These are phyloP conservation scores for Onychomys torridus DNA, from an alignment of 2,797 vertebrate species.

Conservation along the genomic window DNA sequence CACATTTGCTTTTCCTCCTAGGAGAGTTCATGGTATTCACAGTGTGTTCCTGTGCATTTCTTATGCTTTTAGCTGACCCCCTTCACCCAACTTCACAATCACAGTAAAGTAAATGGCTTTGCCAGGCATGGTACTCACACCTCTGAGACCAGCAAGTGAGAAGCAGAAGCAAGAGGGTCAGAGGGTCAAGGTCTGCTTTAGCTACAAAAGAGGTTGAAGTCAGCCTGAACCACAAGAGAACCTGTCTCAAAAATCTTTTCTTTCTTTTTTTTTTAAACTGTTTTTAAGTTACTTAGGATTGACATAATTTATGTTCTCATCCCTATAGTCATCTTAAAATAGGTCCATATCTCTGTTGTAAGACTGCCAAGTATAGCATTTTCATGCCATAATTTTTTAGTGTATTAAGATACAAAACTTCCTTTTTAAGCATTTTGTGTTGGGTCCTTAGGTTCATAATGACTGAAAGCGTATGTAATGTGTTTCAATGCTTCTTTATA, in stretches of 20 bases:
- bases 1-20: conserved; percentile 9
- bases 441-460: background rate
- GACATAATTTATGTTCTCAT: conserved; percentile 52
- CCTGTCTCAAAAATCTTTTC: background rate
- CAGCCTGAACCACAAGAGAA: background rate
- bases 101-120: background rate
- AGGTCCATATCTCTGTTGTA: background rate
- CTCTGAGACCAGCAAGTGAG: background rate
- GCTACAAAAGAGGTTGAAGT: background rate
- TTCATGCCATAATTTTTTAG: conserved; percentile 61
- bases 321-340: conserved; percentile 24
- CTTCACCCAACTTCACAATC: conserved; percentile 75
- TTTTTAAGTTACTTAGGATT: conserved; percentile 51
- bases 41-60: conserved; percentile 59
- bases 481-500: background rate
- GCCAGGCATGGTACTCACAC: too few relatives aligned
- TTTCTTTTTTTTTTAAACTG: background rate
- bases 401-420: conserved; percentile 36
- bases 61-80: conserved; percentile 68
- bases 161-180: background rate
- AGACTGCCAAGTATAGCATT: conserved; percentile 23
- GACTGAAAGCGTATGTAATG: conserved; percentile 29
- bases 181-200: background rate
- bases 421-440: conserved; percentile 12
- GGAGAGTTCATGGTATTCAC: conserved; percentile 6